Evolutionary conservation across 1,140 invertebrate genomes (phyloP).

Genomic region (Bombus consobrinus): DNA sequence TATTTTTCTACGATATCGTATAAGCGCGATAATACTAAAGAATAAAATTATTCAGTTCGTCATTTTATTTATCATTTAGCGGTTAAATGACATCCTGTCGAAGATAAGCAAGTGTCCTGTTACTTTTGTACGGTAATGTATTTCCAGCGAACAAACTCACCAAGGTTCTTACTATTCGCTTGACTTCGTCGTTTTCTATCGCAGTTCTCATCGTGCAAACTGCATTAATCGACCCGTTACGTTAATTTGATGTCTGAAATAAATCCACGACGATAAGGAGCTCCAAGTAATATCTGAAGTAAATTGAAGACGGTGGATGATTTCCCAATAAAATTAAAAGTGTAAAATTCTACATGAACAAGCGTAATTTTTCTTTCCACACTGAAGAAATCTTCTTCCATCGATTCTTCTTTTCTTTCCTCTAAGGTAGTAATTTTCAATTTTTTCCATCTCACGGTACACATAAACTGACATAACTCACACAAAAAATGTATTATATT

Average conservation of each 20-base stretch:
- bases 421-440: no score
- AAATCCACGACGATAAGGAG: background rate
- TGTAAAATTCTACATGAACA: background rate
- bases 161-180: background rate
- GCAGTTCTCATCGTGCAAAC: background rate
- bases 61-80: background rate
- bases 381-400: background rate
- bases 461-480: no score
- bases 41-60: background rate
- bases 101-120: background rate
- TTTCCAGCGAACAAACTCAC: background rate
- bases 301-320: background rate
- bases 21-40: background rate
- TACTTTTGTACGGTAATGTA: background rate
- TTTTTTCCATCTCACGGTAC: no score
- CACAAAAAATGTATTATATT: no score
- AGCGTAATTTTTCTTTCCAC: no score
- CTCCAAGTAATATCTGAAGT: no score
- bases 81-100: background rate
- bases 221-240: background rate
- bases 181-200: background rate
- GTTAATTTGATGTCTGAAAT: background rate
- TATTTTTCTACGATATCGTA: background rate
- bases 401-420: background rate
- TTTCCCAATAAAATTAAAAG: background rate